Conservation (phyloP, 2,888 invertebrate genomes). For the Pristionchus japonicus region DNA sequence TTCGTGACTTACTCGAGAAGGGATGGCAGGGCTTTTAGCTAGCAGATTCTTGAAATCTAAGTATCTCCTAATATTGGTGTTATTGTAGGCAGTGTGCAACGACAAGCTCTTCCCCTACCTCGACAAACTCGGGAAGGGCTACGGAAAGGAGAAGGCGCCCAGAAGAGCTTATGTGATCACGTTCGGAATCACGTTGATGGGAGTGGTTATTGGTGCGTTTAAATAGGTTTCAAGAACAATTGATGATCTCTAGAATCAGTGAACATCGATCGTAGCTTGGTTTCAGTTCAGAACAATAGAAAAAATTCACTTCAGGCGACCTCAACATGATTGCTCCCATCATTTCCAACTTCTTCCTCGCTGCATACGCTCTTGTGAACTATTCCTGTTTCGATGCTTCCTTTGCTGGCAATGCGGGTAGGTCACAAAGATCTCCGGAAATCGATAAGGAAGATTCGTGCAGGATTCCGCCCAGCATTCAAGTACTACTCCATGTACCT, state of each 20-base stretch:
- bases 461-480: constrained; percentile 75
- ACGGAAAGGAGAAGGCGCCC: constrained; percentile 78
- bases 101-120: constrained; percentile 94
- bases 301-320: constrained; percentile 81
- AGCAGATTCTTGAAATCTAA: not conserved
- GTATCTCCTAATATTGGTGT: constrained; percentile 22
- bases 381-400: constrained; percentile 94
- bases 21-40: too few relatives aligned
- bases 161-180: constrained; percentile 92
- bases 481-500: constrained; percentile 89
- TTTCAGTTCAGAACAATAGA: not conserved
- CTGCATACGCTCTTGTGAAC: constrained; percentile 91
- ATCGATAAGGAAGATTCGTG: too few relatives aligned
- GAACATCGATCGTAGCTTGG: too few relatives aligned
- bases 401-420: constrained; percentile 82
- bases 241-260: not conserved
- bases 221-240: not conserved
- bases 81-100: constrained; percentile 84
- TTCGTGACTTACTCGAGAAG: too few relatives aligned
- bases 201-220: constrained; percentile 88
- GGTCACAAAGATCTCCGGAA: too few relatives aligned
- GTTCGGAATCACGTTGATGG: constrained; percentile 87
- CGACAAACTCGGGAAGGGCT: constrained; percentile 83
- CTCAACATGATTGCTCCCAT: constrained; percentile 89
- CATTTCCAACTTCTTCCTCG: constrained; percentile 92